These are phyloP conservation scores for Pelecanoides urinatrix DNA, from an alignment of 2,113 vertebrate genomes.

Conservation along the genomic window DNA sequence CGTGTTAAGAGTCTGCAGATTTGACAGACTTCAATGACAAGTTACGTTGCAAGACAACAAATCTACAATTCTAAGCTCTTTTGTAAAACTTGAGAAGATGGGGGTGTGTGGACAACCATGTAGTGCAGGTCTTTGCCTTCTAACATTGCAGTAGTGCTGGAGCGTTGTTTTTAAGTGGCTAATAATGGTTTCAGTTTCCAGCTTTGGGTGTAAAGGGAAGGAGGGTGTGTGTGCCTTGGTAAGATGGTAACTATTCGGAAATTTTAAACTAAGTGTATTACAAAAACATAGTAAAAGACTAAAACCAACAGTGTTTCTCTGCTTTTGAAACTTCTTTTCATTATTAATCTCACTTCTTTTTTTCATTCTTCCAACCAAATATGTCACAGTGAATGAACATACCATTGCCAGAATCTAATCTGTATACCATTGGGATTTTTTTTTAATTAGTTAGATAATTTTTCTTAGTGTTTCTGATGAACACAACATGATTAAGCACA, in stretches of 20 bases:
- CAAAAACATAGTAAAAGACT: background rate
- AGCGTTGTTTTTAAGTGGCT: background rate
- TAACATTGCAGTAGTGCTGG: background rate
- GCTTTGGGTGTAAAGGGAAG: background rate
- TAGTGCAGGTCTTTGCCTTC: background rate
- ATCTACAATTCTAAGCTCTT: background rate
- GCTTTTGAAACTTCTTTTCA: background rate
- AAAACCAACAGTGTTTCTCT: background rate
- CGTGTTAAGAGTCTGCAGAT: background rate
- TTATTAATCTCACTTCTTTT: background rate
- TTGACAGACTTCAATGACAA: background rate
- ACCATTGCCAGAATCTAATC: background rate
- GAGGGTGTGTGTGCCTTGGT: background rate
- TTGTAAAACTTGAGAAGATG: background rate
- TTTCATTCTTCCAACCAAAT: background rate
- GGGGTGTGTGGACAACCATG: fast-evolving
- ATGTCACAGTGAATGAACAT: background rate
- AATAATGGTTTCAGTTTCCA: background rate
- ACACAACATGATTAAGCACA: background rate
- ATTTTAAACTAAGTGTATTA: background rate
- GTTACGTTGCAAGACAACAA: background rate
- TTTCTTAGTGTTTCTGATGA: background rate
- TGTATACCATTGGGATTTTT: background rate
- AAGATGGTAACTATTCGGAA: background rate
- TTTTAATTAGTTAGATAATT: background rate